Percentiles rank a stretch among this genome's conserved stretches.
These are phyloP conservation scores for Nicator chloris DNA, from an alignment of 2,113 vertebrate genomes.

Conservation along the genomic window DNA sequence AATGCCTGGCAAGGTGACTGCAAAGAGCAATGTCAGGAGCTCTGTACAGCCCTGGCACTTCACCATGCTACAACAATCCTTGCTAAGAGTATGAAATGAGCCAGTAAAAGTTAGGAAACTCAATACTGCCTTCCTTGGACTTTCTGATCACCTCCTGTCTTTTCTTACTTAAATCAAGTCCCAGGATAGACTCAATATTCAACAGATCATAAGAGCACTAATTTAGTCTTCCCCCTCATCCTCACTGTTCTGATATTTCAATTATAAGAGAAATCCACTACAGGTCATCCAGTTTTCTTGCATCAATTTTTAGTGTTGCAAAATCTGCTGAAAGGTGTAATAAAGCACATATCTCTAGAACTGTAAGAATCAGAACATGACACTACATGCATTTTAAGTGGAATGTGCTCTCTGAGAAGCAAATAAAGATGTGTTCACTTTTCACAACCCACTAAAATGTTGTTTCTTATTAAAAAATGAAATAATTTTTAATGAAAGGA, in stretches of 20 bases:
- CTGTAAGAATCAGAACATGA: neutral
- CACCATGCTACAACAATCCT: neutral
- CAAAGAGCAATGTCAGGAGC: neutral
- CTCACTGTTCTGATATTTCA: neutral
- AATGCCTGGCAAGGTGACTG: neutral
- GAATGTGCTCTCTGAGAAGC: neutral
- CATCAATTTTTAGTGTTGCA: neutral
- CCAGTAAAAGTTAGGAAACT: neutral
- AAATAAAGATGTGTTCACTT: neutral
- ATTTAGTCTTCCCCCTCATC: neutral
- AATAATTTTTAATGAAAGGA: neutral
- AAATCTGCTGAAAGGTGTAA: neutral
- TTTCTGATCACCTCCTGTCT: neutral
- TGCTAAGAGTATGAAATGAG: neutral
- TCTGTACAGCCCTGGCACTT: neutral
- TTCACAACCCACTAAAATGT: neutral
- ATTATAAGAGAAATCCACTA: neutral
- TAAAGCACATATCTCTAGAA: neutral
- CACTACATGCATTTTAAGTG: neutral
- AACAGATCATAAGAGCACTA: neutral
- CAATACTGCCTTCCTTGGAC: neutral
- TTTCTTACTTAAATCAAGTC: neutral
- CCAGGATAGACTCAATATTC: neutral
- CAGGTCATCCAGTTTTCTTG: neutral
- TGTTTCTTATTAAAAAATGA: neutral